phyloP scores from a whole-genome alignment of 2,888 invertebrate species.

The Melieria picta region DNA sequence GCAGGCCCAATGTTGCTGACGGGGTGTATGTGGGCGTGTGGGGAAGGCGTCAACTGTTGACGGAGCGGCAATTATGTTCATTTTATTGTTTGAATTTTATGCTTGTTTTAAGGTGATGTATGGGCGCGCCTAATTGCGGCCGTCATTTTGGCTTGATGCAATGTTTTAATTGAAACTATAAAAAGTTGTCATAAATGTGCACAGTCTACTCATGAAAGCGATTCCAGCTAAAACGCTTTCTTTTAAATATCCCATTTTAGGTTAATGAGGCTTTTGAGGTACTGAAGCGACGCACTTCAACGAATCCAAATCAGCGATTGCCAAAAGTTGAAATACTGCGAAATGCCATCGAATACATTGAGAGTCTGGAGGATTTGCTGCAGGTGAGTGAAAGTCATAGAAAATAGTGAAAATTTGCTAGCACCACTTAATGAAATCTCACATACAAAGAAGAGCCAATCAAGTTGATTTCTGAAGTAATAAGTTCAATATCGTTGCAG shows the following conservation, averaged over 20 bases:
- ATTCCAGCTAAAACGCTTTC: background rate
- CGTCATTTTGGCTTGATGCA: constrained; percentile 28
- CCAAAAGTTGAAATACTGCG: constrained; percentile 98
- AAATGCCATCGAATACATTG: constrained; percentile 98
- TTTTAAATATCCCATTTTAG: constrained; percentile 66
- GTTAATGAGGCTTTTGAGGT: constrained; percentile 99
- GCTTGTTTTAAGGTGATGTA: constrained; percentile 43
- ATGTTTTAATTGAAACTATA: constrained; percentile 14
- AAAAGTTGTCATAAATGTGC: background rate
- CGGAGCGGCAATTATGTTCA: constrained; percentile 33
- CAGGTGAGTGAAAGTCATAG: constrained; percentile 66
- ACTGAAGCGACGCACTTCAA: constrained; percentile 89
- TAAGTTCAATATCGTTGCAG: constrained; percentile 44
- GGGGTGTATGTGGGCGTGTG: background rate
- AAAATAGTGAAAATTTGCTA: background rate
- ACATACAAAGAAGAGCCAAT: background rate
- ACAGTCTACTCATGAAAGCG: background rate
- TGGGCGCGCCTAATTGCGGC: constrained; percentile 32
- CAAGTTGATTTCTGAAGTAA: background rate
- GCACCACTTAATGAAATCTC: background rate
- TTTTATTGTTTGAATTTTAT: constrained; percentile 46
- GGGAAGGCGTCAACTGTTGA: background rate
- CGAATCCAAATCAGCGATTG: constrained; percentile 94
- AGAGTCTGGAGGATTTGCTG: constrained; percentile 85
- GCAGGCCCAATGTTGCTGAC: background rate